phyloP scores from a whole-genome alignment of 2,797 vertebrate genomes.

The Notolabrus celidotus region DNA sequence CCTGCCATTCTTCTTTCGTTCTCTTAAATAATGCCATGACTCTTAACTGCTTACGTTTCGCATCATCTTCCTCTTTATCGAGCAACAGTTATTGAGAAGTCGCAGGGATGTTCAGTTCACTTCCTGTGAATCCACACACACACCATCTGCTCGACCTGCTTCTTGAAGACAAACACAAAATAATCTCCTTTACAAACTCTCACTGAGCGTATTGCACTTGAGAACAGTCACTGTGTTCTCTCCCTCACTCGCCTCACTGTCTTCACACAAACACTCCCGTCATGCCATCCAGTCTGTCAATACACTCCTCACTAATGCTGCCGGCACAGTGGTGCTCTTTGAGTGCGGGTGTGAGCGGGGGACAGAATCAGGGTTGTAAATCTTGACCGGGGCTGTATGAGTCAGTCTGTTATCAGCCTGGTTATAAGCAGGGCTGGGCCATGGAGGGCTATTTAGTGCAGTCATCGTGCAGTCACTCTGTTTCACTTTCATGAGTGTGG shows the following conservation, averaged over 20 bases:
- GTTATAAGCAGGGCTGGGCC: constrained; percentile 36
- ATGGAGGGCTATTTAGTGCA: constrained; percentile 24
- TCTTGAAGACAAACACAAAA: constrained; percentile 60
- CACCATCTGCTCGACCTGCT: constrained; percentile 49
- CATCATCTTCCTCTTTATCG: constrained; percentile 4
- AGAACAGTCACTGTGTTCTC: constrained; percentile 67
- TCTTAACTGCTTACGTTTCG: background rate
- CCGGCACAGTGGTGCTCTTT: constrained; percentile 77
- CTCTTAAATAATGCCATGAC: background rate
- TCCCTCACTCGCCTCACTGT: constrained; percentile 57
- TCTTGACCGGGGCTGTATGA: constrained; percentile 59
- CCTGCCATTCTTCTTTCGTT: background rate
- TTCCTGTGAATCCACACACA: constrained; percentile 39
- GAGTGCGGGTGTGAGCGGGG: constrained; percentile 38
- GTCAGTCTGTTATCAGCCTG: constrained; percentile 72
- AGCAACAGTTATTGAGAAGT: constrained; percentile 16
- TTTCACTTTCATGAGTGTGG: constrained; percentile 45
- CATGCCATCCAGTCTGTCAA: constrained; percentile 62
- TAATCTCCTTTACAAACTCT: constrained; percentile 67
- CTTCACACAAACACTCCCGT: constrained; percentile 57
- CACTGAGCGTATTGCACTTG: constrained; percentile 73
- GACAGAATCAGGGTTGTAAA: constrained; percentile 67
- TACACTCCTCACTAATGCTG: constrained; percentile 41
- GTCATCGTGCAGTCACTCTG: constrained; percentile 45
- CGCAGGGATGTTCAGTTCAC: constrained; percentile 13